Base-by-base conservation (phyloP, 2,113 vertebrate species). In the Albula glossodonta region DNA sequence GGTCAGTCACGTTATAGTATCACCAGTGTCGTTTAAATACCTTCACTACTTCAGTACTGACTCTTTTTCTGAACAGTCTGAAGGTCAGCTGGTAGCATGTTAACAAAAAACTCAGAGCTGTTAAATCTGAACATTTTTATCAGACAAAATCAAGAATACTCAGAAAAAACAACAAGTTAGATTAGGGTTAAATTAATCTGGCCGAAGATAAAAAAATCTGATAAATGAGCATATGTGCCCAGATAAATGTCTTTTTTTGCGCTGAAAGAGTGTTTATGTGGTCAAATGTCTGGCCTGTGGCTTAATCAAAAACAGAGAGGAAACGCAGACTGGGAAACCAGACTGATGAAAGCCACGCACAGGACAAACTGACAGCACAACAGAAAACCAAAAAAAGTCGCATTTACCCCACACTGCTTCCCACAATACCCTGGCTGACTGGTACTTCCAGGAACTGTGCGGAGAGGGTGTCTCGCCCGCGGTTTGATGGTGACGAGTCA, bases 261-360 rank as follows among this genome's bases (percentile, higher is more conserved):
- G 60, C 50, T 9, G 48, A 66, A 70, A 82, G 56, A 49, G n/a
- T 25, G 12, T 83, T 53, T 50, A 7, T 41, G 56, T 50, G 63
- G 41, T 19, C 9, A 63, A 85, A 89, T 88, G 80, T 60, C 85
- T 87, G 74, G 83, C 87, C 79, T 87, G 85, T 92, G 88, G 84
- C 86, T 86, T 90, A 93, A 94, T 93, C 87, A 89, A 90, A 93
- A 93, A 89, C 92, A 93, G 92, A 91, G 85, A 86, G 83, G 87
- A 70, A 89, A 87, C 86, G 79, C 10, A 80, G 82, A 86, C 84
- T 25, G 77, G 84, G 87, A 83, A 92, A 90, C 88, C 83, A 78
- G 66, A 82, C 15, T 49, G 31, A 84, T 86, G 84, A 80, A 90
- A 86, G 86, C 84, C 81, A 82, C 25, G 60, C 83, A 89, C 63